Evolutionary conservation across 2,797 vertebrate species (phyloP), one percentile per base, ranked within the genome.

Genomic region (Chaenodraco wilsoni): DNA sequence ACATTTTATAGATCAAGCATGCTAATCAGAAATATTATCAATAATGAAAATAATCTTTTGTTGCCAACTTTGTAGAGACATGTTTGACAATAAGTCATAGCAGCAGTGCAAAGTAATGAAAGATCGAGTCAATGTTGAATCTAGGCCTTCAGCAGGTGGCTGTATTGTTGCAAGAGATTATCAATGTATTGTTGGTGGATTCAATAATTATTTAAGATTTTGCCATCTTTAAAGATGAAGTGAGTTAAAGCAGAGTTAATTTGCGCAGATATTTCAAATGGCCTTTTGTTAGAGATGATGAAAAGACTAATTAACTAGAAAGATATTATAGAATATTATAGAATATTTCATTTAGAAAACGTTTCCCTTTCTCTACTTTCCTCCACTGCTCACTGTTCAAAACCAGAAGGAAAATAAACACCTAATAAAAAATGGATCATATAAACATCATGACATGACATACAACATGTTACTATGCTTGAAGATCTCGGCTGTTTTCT

Each of bases 231-330:
- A 14, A 21, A 51, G 33, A 45, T 40, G 67, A 21, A 1, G 17
- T 27, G 40, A 27, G 27, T 13, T 65, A 55, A 69, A 52, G 21
- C 37, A 46, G 33, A 52, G 49, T 60, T 64, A 1, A 58, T 72
- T 64, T 69, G 45, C 49, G 41, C 60, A 45, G 64, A 19, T 45
- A 27, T 17, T 31, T 1, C 41, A n/a, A 73, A 58, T 16, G 33
- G 56, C 57, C 43, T 72, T n/a, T 64, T 76, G 43, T 79, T 55
- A 44, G 63, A 70, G 52, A 48, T 31, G 57, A 49, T 16, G 15
- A 63, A 33, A 43, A 55, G 61, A 16, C 17, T 46, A 75, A 70
- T 74, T 57, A 69, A 69, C 55, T 64, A 59, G 66, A 66, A 62
- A 31, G 58, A 19, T 19, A 19, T 19, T 19, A 19, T 19, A 19